Evolutionary conservation across 2,113 vertebrate species (phyloP).

Genomic region (Ctenomys sociabilis): DNA sequence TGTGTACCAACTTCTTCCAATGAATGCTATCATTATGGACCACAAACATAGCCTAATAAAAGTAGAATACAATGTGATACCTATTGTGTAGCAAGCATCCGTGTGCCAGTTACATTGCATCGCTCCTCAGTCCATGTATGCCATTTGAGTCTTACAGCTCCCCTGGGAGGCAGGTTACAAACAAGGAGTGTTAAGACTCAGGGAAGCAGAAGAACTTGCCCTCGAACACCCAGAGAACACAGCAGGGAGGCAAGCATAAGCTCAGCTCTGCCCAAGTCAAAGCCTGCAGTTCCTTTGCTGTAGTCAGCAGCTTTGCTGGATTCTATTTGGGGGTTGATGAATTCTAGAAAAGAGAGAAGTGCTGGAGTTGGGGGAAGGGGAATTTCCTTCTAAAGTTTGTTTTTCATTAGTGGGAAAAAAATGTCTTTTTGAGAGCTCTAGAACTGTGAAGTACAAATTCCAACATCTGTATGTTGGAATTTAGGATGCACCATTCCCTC

Average conservation of each 20-base stretch:
- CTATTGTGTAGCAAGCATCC: not conserved
- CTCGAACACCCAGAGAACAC: not conserved
- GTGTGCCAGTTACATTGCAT: not conserved
- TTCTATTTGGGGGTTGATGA: not conserved
- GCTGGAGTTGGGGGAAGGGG: not conserved
- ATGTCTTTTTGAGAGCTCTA: constrained; percentile 23
- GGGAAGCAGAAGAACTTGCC: not conserved
- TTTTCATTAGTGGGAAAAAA: constrained; percentile 12
- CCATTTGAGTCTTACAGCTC: not conserved
- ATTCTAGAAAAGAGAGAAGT: constrained; percentile 1
- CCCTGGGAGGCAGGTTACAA: not conserved
- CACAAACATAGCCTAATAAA: not conserved
- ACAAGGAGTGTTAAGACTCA: not conserved
- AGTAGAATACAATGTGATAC: not conserved
- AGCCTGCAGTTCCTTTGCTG: not conserved
- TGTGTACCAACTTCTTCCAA: not conserved
- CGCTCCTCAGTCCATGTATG: not conserved
- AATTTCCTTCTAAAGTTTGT: not conserved
- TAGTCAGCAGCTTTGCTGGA: not conserved
- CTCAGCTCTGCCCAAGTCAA: not conserved
- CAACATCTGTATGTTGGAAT: constrained; percentile 45
- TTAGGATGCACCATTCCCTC: constrained; percentile 14
- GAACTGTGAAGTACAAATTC: constrained; percentile 40
- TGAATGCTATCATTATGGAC: not conserved
- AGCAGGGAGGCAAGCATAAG: not conserved